Base-by-base conservation (phyloP, 1,140 invertebrate species). In the Popillia japonica region DNA sequence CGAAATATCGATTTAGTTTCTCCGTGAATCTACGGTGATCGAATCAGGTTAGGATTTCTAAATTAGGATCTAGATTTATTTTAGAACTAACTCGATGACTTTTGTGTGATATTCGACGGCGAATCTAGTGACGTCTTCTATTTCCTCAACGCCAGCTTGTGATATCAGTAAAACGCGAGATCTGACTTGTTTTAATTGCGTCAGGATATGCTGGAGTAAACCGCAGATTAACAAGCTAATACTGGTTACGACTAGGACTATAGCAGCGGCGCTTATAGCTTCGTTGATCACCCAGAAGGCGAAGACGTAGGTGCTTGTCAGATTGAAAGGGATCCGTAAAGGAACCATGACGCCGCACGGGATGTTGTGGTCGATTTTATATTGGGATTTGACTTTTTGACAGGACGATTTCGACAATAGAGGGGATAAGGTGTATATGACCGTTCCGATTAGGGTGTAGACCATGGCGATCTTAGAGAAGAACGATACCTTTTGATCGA, bases 161-260 rank as follows among this genome's bases (percentile, higher is more conserved):
- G 61, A 22, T 17, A 83, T 34, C 27, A 10, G 44, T 8, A 55
- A 76, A 17, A 44, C 8, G 6, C 0, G 7, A 3, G 17, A 42
- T 77, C 80, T 76, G 2, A 83, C 78, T 78, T 84, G 48, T 72
- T 81, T 77, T 9, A 84, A 59, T 68, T 83, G 82, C 40, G 79
- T 68, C 2, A 80, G 78, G 17, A 80, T 79, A 55, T 84, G 82
- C 74, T 82, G 83, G 6, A 83, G 55, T 10, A 84, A 75, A 14
- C 83, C 83, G 61, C 82, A 83, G 6, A 84, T 40, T 6, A 83
- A 59, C 82, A 83, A 82, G 0, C 82, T 83, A 0, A 84, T 55
- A 10, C 77, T 78, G 72, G 83, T 72, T 4, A 84, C 80, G 22
- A 68, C 61, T 22, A 68, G 27, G 14, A 68, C 61, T 6, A 34